phyloP scores from a whole-genome alignment of 2,888 invertebrate species.

The Ornithoptera priamus region DNA sequence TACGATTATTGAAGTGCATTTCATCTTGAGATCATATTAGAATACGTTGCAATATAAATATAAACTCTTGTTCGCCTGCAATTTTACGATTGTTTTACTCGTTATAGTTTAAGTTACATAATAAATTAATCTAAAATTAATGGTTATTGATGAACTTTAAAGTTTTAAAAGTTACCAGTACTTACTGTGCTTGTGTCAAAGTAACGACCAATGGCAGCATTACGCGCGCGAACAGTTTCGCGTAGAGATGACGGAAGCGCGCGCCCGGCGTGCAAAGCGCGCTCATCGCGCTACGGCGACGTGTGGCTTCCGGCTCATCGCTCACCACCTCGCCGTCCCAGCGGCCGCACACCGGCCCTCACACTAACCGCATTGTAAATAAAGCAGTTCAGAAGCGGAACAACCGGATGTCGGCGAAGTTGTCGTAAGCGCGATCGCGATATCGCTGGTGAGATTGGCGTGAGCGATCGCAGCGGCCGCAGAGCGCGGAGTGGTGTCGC shows the following conservation, averaged over 20 bases:
- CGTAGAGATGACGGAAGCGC: constrained; percentile 42
- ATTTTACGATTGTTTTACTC: not conserved
- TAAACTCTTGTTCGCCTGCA: no score
- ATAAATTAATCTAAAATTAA: not conserved
- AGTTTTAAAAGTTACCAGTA: constrained; percentile 32
- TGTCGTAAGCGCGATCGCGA: constrained; percentile 51
- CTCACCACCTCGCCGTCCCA: constrained; percentile 49
- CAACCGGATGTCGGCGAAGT: constrained; percentile 31
- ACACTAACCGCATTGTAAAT: constrained; percentile 32
- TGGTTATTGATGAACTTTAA: not conserved
- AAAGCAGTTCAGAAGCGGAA: constrained; percentile 8
- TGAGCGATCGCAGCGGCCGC: constrained; percentile 62
- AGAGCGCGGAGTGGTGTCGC: constrained; percentile 68
- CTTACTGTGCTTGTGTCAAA: constrained; percentile 63
- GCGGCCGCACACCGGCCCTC: constrained; percentile 32
- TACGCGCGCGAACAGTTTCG: constrained; percentile 42
- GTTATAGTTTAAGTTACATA: not conserved
- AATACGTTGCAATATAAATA: not conserved
- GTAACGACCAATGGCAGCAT: constrained; percentile 50
- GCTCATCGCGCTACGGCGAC: constrained; percentile 68
- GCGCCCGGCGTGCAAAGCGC: constrained; percentile 59
- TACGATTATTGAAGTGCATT: not conserved
- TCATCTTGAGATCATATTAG: not conserved
- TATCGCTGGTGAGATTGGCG: constrained; percentile 43
- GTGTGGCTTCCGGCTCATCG: constrained; percentile 59